Conservation (phyloP, 1,140 invertebrate species). For the Cydia pomonella region DNA sequence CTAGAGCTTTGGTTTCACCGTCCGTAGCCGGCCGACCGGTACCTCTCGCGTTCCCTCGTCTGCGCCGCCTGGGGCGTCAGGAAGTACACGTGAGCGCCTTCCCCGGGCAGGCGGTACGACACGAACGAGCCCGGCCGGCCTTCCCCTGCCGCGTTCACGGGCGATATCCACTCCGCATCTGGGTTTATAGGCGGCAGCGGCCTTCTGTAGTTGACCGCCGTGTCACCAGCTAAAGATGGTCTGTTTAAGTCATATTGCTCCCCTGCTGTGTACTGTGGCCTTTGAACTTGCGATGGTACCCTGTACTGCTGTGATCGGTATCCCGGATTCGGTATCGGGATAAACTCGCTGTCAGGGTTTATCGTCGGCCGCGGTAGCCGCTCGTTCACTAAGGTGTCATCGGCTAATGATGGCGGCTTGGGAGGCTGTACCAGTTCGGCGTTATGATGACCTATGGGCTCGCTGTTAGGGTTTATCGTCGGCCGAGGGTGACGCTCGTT, state of each 20-base stretch:
- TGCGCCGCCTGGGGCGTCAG: conserved; percentile 86
- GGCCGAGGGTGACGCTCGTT: conserved; percentile 83
- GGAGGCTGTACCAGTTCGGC: conserved; percentile 52
- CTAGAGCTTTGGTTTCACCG: conserved; percentile 78
- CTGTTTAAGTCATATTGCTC: conserved; percentile 70
- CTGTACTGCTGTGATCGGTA: conserved; percentile 71
- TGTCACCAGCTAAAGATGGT: conserved; percentile 82
- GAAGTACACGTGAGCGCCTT: conserved; percentile 88
- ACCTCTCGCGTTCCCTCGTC: conserved; percentile 70
- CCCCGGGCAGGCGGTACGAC: conserved; percentile 85
- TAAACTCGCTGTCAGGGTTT: conserved; percentile 85
- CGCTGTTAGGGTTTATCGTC: conserved; percentile 84
- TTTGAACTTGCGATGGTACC: conserved; percentile 55
- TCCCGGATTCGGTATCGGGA: conserved; percentile 78
- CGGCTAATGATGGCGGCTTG: conserved; percentile 78
- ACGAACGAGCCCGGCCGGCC: conserved; percentile 82
- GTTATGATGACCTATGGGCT: conserved; percentile 53
- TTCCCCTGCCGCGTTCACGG: conserved; percentile 72
- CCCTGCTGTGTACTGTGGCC: conserved; percentile 61
- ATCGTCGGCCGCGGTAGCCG: conserved; percentile 81
- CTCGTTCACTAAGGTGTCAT: conserved; percentile 85
- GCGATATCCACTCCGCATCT: conserved; percentile 84
- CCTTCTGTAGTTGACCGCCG: conserved; percentile 83
- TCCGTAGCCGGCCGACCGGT: conserved; percentile 75
- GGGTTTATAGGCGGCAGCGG: conserved; percentile 83